These are phyloP conservation scores for Oasisia sp. DNA, from an alignment of 2,888 invertebrate species.

Conservation along the genomic window DNA sequence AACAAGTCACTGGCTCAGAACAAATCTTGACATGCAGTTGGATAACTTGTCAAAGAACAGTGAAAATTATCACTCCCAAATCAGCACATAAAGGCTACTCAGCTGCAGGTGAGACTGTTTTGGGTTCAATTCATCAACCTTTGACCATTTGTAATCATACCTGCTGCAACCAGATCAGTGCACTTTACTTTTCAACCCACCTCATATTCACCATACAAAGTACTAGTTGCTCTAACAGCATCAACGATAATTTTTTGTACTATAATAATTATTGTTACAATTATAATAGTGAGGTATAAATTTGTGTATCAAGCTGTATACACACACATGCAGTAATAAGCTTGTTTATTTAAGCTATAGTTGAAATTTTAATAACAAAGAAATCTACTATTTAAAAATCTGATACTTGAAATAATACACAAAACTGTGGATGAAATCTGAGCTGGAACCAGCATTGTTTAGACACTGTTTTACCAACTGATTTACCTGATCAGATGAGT, in stretches of 20 bases:
- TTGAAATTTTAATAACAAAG: background rate
- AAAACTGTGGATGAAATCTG: background rate
- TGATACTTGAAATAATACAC: background rate
- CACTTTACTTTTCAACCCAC: background rate
- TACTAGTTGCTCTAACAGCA: background rate
- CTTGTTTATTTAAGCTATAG: background rate
- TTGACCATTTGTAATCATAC: background rate
- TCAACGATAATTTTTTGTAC: too few species aligned
- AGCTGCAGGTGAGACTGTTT: background rate
- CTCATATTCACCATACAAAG: background rate
- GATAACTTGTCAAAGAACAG: background rate
- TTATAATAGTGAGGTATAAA: background rate
- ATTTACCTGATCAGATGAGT: background rate
- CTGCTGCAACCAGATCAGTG: background rate
- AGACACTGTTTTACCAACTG: background rate
- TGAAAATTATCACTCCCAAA: background rate
- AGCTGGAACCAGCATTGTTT: background rate
- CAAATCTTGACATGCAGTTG: background rate
- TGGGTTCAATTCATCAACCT: background rate
- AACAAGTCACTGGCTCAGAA: background rate
- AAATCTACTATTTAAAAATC: background rate
- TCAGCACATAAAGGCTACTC: background rate
- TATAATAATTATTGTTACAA: too few species aligned
- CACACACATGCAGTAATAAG: background rate
- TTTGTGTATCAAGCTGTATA: background rate